A percentile compares a stretch with the other conserved stretches of the same genome.
These are phyloP conservation scores for Acropora yongei DNA, from an alignment of 64 coral and sea anemone species.

Conservation along the genomic window DNA sequence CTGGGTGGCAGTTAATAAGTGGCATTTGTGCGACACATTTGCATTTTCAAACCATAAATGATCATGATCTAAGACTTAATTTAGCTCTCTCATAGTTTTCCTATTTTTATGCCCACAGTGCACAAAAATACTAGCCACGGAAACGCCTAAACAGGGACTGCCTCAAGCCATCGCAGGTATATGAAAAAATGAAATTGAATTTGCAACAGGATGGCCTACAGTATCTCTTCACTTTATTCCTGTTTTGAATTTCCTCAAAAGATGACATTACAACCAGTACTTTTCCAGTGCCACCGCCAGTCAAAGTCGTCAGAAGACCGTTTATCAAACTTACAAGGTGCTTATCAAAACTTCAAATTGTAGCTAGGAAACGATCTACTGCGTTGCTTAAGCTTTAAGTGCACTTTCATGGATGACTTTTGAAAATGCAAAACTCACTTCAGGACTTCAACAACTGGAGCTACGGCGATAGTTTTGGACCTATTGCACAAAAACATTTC, in stretches of 20 bases:
- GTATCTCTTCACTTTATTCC: not conserved
- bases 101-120: slow-evolving; percentile 37
- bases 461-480: too few species aligned
- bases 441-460: not conserved
- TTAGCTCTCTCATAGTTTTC: not conserved
- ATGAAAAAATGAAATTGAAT: not conserved
- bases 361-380: not conserved
- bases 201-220: not conserved
- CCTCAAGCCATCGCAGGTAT: slow-evolving; percentile 82
- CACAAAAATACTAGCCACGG: slow-evolving; percentile 81
- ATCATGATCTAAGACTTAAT: too few species aligned
- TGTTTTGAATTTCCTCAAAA: not conserved
- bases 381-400: not conserved
- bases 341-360: not conserved
- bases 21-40: not conserved
- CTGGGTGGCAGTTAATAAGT: not conserved
- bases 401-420: too few species aligned
- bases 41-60: not conserved
- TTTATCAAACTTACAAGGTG: slow-evolving; percentile 85
- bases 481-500: too few species aligned
- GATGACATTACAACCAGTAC: slow-evolving; percentile 90
- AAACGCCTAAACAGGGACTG: slow-evolving; percentile 62
- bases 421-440: not conserved
- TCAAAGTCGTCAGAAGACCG: slow-evolving; percentile 66
- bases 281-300: slow-evolving; percentile 80